A percentile compares a stretch with the other conserved stretches of the same genome.
Evolutionary conservation across 2,888 invertebrate species (phyloP).

Genomic region (Sminthurides aquaticus): DNA sequence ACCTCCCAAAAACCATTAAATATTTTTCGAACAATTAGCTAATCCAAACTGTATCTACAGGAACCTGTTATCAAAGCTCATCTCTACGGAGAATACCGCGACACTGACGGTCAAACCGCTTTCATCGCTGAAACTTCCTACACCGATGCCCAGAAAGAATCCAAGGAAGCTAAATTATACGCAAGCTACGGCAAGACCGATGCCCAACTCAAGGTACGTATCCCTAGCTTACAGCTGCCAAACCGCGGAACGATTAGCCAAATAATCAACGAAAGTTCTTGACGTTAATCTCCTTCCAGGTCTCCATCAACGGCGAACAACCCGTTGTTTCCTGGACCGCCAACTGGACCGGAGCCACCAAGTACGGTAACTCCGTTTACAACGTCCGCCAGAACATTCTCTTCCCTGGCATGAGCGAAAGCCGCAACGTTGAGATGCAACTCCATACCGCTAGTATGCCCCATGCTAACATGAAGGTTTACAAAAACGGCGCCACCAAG

Average conservation of each 20-base stretch:
- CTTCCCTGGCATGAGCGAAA: constrained; percentile 39
- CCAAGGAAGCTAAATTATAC: not conserved
- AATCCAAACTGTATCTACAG: not conserved
- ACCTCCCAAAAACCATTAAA: no score
- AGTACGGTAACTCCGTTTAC: constrained; percentile 19
- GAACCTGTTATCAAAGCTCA: not conserved
- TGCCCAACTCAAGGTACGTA: not conserved
- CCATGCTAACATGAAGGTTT: constrained; percentile 33
- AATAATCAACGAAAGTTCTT: no score
- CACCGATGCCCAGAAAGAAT: not conserved
- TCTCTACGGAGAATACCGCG: not conserved
- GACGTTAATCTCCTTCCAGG: no score
- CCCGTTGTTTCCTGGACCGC: constrained; percentile 25
- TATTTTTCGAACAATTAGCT: no score
- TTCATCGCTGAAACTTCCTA: not conserved
- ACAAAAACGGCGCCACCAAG: constrained; percentile 22
- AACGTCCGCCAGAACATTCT: constrained; percentile 31
- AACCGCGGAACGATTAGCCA: no score
- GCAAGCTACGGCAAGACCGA: not conserved
- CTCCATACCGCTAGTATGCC: constrained; percentile 30
- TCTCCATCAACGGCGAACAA: not conserved
- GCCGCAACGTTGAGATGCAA: constrained; percentile 31
- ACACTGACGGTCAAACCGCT: not conserved
- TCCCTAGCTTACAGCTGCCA: no score
- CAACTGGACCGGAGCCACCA: constrained; percentile 11